Base-by-base conservation (phyloP, 2,113 vertebrate genomes). In the Sinocyclocheilus maitianheensis region DNA sequence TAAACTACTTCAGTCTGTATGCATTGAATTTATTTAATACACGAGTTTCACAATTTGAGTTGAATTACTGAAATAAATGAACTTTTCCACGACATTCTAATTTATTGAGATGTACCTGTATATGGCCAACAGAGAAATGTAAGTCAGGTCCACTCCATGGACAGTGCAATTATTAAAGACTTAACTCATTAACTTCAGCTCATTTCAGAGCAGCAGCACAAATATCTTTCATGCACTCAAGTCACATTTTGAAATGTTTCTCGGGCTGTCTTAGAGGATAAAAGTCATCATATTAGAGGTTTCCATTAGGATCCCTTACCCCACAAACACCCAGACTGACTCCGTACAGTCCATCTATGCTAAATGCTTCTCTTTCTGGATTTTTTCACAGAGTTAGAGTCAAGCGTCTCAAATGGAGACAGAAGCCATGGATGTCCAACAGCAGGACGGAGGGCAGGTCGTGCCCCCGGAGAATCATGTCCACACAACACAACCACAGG, bases 391-490 rank as follows among this genome's bases (percentile, higher is more conserved):
- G 87, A 76, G 80, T 69, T 58, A 84, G 26, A 83, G 24, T 53
- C n/a, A 30, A 82, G 75, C 77, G 87, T 84, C 86, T 91, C 84
- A 81, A 67, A 34, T 46, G 80, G 89, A 89, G 89, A 87, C 89
- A 72, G 86, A 86, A 82, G 87, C 74, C 82, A 93, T 93, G 94
- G 92, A 94, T 5, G 67, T 87, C 84, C 86, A 80, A n/a, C 86
- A 77, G 53, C 63, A 72, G 40, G 82, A 48, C 26, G 51, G 16
- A 34, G 77, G 24, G 40, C 77, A 43, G 26, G 74, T 81, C 48
- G 51, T 40, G 11, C 86, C 63, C 51, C 0, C 1, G 1, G 80
- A 84, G 83, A 90, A 85, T 79, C 84, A 84, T 60, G 60, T 77
- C 89, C 86, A 82, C 65, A 83, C 37, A 14, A 71, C 60, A 63